Conservation (phyloP, 2,888 invertebrate genomes). For the Orchesellides sinensis region DNA sequence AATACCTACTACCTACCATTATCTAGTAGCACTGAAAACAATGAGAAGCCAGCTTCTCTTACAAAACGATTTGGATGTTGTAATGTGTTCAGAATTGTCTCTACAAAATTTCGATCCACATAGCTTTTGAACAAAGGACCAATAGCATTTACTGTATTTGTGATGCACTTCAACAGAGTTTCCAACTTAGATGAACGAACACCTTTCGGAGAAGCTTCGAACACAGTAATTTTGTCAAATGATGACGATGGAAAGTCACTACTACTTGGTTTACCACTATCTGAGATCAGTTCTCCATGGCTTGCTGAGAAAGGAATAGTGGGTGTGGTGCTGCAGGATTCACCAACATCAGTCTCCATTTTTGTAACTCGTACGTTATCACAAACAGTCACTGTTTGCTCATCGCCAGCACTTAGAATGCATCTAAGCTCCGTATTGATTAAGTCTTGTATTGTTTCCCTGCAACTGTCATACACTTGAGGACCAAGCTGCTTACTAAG, state of each 20-base stretch:
- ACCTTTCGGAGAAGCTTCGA: slow-evolving; percentile 76
- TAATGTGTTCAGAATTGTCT: slow-evolving; percentile 78
- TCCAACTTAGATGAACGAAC: slow-evolving; percentile 79
- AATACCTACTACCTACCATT: slow-evolving; percentile 75
- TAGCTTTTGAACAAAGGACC: slow-evolving; percentile 41
- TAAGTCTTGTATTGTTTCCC: slow-evolving; percentile 29
- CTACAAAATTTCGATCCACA: slow-evolving; percentile 77
- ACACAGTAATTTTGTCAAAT: slow-evolving; percentile 53
- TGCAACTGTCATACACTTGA: slow-evolving; percentile 37
- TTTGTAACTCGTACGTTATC: neutral
- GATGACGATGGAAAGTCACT: slow-evolving; percentile 27
- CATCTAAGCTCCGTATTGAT: slow-evolving; percentile 44
- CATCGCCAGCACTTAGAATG: slow-evolving; percentile 31
- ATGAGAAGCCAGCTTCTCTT: slow-evolving; percentile 79
- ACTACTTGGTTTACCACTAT: neutral
- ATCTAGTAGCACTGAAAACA: slow-evolving; percentile 77
- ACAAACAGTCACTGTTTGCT: neutral
- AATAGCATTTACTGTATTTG: slow-evolving; percentile 76
- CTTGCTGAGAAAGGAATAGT: neutral
- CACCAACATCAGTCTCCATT: slow-evolving; percentile 51
- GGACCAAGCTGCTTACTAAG: slow-evolving; percentile 55
- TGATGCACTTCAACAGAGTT: slow-evolving; percentile 80
- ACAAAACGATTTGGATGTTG: slow-evolving; percentile 80
- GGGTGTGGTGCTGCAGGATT: slow-evolving; percentile 1
- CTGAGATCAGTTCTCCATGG: slow-evolving; percentile 20